phyloP scores from a whole-genome alignment of 1,140 invertebrate genomes.

The Whitmania pigra region DNA sequence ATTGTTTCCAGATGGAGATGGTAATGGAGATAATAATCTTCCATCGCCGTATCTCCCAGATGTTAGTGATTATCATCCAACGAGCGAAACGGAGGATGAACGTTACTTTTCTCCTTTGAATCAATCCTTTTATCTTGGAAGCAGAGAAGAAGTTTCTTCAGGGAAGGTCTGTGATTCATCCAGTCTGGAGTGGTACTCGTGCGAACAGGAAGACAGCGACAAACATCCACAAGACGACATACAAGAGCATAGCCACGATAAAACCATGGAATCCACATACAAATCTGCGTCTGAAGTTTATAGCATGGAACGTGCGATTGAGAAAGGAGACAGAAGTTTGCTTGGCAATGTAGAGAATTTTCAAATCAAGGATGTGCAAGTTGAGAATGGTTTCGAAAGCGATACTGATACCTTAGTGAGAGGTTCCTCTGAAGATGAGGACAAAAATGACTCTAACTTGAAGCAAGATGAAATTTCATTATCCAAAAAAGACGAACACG shows the following conservation, averaged over 20 bases:
- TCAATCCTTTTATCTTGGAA: neutral
- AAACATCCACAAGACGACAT: neutral
- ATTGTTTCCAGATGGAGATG: no score
- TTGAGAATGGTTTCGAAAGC: neutral
- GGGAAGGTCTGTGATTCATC: neutral
- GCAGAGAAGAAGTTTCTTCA: neutral
- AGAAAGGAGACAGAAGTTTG: neutral
- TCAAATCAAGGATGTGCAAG: neutral
- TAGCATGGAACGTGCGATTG: no score
- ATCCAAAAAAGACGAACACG: neutral
- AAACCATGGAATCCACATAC: no score
- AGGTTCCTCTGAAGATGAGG: constrained; percentile 11
- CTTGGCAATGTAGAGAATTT: neutral
- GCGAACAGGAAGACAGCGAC: constrained; percentile 8
- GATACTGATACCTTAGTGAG: constrained; percentile 7
- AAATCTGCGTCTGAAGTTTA: no score
- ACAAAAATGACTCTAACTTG: neutral
- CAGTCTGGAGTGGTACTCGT: neutral
- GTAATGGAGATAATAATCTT: neutral
- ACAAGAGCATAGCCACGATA: no score
- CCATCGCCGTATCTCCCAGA: neutral
- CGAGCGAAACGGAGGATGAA: constrained; percentile 5
- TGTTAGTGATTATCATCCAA: no score
- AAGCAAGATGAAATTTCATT: neutral
- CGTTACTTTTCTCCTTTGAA: neutral